Evolutionary conservation across 2,888 invertebrate species (phyloP), one percentile per base, ranked within the genome.

Genomic region (Brachycybe producta): DNA sequence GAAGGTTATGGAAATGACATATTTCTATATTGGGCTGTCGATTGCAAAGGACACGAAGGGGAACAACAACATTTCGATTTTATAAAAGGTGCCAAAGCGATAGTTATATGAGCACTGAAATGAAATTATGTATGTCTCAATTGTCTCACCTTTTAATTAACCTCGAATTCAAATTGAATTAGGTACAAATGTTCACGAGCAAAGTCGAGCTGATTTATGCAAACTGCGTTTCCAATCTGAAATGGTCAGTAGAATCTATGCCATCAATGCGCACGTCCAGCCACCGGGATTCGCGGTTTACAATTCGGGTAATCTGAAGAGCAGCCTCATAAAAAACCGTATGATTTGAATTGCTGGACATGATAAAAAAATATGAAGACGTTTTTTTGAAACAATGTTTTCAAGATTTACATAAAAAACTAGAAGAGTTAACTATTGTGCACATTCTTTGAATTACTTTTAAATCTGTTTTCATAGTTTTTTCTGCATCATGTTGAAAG

Each of bases 1-100:
- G 73, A 76, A 56, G 73, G 72, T 7, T 71, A 70, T 55, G 84
- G 84, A 1, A 80, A 81, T 57, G 85, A 86, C 63, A 74, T 82
- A 63, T 84, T 81, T 61, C 64, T 85, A 1, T 81, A 80, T 62
- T 86, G 84, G 84, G 76, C 78, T 28, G 75, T 79, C 1, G 79
- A 82, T 59, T 82, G 82, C 59, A 63, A 73, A 66, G 65, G 64
- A 11, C 64, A 64, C 55, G 63, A 65, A 48, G 66, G 66, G 15
- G 60, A 67, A 56, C 64, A 64, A 8, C 61, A 65, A 15, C 56
- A 64, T 54, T 70, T 61, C 59, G 54, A 60, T 34, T 70, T 70
- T 58, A 58, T 65, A 3, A 64, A 69, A 62, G 68, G 70, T 67
- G 53, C 5, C 5, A 17, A 41, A 38, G 8, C 8, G 8, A 11